Percentiles rank a stretch among this genome's conserved stretches.
These are phyloP conservation scores for Apamea sordens DNA, from an alignment of 2,888 invertebrate genomes.

Conservation along the genomic window DNA sequence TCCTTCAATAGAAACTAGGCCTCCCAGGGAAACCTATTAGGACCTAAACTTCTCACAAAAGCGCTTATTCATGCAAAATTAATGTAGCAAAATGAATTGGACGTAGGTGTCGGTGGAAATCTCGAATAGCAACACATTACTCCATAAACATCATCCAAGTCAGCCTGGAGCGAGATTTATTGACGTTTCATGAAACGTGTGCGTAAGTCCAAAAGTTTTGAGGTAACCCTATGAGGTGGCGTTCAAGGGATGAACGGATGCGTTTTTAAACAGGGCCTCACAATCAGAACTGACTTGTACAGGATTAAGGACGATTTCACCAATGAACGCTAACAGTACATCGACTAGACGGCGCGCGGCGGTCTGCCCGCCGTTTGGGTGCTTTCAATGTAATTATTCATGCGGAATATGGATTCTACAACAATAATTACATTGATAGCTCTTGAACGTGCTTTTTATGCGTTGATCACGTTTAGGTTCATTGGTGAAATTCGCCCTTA, in stretches of 20 bases:
- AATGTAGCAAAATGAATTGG: slow-evolving; percentile 65
- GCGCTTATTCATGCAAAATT: slow-evolving; percentile 65
- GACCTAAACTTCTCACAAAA: slow-evolving; percentile 46
- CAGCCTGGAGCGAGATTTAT: slow-evolving; percentile 76
- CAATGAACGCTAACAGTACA: too few species aligned
- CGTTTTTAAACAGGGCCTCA: background rate
- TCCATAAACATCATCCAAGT: slow-evolving; percentile 76
- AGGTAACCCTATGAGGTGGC: slow-evolving; percentile 66
- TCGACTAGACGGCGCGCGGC: too few species aligned
- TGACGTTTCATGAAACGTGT: slow-evolving; percentile 75
- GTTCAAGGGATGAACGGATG: slow-evolving; percentile 28
- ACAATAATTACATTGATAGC: too few species aligned
- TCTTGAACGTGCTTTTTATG: too few species aligned
- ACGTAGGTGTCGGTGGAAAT: slow-evolving; percentile 66
- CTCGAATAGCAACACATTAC: slow-evolving; percentile 73
- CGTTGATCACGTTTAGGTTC: too few species aligned
- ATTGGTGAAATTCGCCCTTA: too few species aligned
- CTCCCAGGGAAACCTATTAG: slow-evolving; percentile 28
- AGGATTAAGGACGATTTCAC: too few species aligned
- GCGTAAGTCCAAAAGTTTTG: slow-evolving; percentile 75
- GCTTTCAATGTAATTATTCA: too few species aligned
- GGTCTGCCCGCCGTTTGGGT: too few species aligned
- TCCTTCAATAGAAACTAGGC: slow-evolving; percentile 42
- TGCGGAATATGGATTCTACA: too few species aligned
- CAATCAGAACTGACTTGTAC: too few species aligned